Percentiles rank a stretch among this genome's conserved stretches.
Evolutionary conservation across 2,797 vertebrate species (phyloP).

Genomic region (Tauraco hartlaubi): DNA sequence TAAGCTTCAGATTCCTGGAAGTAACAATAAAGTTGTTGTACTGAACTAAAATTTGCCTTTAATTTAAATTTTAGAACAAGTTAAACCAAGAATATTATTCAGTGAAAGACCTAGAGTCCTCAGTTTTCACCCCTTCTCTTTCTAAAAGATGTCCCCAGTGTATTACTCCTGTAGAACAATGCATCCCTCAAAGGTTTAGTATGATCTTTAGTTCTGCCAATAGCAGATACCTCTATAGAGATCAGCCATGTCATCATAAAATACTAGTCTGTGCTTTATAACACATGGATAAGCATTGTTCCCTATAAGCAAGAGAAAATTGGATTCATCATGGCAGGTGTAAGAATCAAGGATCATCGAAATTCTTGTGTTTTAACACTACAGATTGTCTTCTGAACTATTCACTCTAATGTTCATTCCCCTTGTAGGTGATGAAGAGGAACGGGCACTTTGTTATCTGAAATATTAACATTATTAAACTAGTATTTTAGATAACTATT

Average conservation of each 20-base stretch:
- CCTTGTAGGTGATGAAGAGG: background rate
- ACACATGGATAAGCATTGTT: background rate
- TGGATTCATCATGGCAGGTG: background rate
- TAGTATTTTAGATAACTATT: background rate
- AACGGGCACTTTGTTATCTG: background rate
- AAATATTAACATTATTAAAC: background rate
- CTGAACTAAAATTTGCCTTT: background rate
- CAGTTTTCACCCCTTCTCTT: background rate
- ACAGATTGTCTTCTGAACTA: background rate
- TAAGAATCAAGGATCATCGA: background rate
- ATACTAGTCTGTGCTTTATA: background rate
- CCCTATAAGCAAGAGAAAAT: background rate
- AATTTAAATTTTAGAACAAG: background rate
- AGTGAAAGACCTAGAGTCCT: background rate
- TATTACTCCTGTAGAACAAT: background rate
- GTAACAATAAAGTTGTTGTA: background rate
- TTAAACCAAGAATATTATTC: background rate
- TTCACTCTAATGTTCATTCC: background rate
- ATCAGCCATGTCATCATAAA: background rate
- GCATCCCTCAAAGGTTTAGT: background rate
- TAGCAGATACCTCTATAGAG: background rate
- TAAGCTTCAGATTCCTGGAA: background rate
- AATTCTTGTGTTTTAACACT: background rate
- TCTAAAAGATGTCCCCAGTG: background rate
- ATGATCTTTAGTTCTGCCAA: background rate